Evolutionary conservation across 2,797 vertebrate genomes (phyloP), one percentile per base, ranked within the genome.

Genomic region (Atherinosoma microstoma): DNA sequence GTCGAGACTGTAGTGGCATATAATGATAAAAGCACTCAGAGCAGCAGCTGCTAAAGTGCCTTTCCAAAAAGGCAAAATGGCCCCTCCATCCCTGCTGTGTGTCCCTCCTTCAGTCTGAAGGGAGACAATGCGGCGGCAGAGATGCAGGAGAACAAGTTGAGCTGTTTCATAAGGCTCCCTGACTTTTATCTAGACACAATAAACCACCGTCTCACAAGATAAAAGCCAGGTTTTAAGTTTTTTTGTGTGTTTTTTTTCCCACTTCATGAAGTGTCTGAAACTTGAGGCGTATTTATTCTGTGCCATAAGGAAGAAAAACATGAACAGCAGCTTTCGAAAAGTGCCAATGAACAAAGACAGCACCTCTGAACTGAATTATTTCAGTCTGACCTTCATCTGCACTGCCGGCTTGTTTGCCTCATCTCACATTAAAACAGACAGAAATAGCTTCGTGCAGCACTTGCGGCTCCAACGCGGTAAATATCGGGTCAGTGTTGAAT

Each of bases 21-120:
- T 88, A 86, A 91, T 89, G 85, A 87, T 89, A 80, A 89, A 87
- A 89, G 86, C 91, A 83, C 83, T 90, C 83, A 71, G 74, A 80
- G 84, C 40, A 49, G 77, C 80, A 67, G 85, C 83, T 32, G 67
- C 70, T 83, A 84, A 89, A 88, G 87, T 86, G 82, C 75, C 73
- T 84, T 87, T 91, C 60, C 77, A 79, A 86, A 87, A 84, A 86
- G 75, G 76, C 76, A 85, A 85, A 85, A 89, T 80, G 81, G 82
- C 76, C 65, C 84, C 84, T 83, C 67, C 76, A 68, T 83, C 69
- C 76, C 67, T 24, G 61, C 86, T 65, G 82, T 1, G 75, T 77
- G 76, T 84, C 87, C 58, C 70, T 82, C 66, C 78, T 76, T 70
- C 73, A 74, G 81, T 58, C 66, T 66, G 76, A 72, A 6, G 84